These are phyloP conservation scores for Archilochus colubris DNA, from an alignment of 2,113 vertebrate species.

Conservation along the genomic window DNA sequence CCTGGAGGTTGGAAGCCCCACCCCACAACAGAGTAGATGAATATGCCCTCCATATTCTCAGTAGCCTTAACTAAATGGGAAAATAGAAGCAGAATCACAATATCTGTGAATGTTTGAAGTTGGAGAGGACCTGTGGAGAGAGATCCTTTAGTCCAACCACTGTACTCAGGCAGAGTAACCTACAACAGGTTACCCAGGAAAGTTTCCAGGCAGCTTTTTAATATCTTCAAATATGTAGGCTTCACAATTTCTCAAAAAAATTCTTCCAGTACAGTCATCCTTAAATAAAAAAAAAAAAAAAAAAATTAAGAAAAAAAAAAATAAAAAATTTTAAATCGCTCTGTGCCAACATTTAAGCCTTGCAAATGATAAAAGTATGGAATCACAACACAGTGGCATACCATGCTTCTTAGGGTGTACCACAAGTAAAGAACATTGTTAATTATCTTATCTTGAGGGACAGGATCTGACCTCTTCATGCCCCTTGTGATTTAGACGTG, in stretches of 20 bases:
- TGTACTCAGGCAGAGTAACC: accelerated
- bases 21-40: accelerated
- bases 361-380: background rate
- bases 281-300: background rate
- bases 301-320: background rate
- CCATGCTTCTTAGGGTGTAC: background rate
- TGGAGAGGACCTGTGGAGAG: background rate
- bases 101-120: background rate
- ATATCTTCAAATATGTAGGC: background rate
- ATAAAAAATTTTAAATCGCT: too few relatives aligned
- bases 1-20: background rate
- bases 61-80: background rate
- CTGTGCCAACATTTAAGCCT: background rate
- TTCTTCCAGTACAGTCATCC: background rate
- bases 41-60: background rate
- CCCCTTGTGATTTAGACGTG: background rate
- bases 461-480: conserved; percentile 2
- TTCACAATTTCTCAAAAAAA: background rate
- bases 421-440: background rate
- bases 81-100: background rate
- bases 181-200: background rate
- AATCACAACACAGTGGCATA: background rate
- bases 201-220: background rate
- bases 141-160: background rate
- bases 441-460: conserved; percentile 17